phyloP scores from a whole-genome alignment of 2,888 invertebrate species.

The Uloborus plumipes region DNA sequence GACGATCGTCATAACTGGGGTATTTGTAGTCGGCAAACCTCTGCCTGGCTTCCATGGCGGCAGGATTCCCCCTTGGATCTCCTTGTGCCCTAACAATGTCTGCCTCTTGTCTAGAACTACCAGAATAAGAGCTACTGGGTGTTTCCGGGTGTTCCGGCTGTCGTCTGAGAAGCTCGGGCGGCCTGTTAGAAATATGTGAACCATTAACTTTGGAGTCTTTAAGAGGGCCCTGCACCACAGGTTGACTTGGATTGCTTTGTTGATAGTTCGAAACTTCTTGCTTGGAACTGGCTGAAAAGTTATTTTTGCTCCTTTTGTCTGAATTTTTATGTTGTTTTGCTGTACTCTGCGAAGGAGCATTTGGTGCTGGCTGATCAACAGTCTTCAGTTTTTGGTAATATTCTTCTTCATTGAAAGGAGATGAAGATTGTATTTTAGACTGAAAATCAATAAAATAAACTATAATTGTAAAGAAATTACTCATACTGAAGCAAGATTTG shows the following conservation, averaged over 20 bases:
- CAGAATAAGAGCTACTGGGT: too few species aligned
- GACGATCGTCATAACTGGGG: slow-evolving; percentile 50
- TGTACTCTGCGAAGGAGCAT: background rate
- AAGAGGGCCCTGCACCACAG: too few species aligned
- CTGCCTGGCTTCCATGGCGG: slow-evolving; percentile 7
- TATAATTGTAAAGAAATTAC: background rate
- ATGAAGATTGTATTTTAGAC: background rate
- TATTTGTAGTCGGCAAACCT: slow-evolving; percentile 49
- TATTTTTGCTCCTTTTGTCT: too few species aligned
- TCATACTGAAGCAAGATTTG: too few species aligned
- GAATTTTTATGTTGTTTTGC: background rate
- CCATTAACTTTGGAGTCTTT: too few species aligned
- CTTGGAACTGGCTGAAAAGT: too few species aligned
- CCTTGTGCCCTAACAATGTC: background rate
- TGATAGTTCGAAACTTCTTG: too few species aligned
- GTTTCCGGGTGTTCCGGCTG: too few species aligned
- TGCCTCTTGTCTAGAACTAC: too few species aligned
- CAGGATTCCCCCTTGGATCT: slow-evolving; percentile 22
- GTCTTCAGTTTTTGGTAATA: background rate
- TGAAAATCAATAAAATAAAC: background rate
- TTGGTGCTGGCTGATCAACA: background rate
- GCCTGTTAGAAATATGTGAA: too few species aligned
- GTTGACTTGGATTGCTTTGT: too few species aligned
- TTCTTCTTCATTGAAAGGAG: background rate
- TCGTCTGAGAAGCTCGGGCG: too few species aligned